These are phyloP conservation scores for Drosophila parthenogenetica DNA, from an alignment of 2,888 invertebrate species.

Conservation along the genomic window DNA sequence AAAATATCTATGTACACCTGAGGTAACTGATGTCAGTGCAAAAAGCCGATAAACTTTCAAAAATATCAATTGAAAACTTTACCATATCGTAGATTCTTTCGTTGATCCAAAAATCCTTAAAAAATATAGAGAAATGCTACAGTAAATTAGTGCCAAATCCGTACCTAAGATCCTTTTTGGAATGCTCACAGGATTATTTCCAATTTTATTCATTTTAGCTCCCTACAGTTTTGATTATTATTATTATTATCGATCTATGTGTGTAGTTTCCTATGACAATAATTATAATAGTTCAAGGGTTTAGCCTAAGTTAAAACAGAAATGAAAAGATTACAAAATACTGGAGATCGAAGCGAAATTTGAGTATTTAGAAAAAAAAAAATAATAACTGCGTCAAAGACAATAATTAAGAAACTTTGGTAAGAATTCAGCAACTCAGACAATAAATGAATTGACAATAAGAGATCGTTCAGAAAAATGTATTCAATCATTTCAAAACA, in stretches of 20 bases:
- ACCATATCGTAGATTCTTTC: slow-evolving; percentile 60
- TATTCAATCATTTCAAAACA: slow-evolving; percentile 39
- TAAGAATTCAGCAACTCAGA: slow-evolving; percentile 49
- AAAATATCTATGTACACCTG: slow-evolving; percentile 45
- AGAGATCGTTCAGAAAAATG: slow-evolving; percentile 34
- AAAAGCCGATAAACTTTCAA: slow-evolving; percentile 50
- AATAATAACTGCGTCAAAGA: slow-evolving; percentile 72
- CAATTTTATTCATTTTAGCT: slow-evolving; percentile 14
- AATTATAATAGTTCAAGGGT: slow-evolving; percentile 34
- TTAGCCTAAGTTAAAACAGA: slow-evolving; percentile 31
- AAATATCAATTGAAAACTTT: slow-evolving; percentile 63
- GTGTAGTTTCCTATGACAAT: slow-evolving; percentile 48
- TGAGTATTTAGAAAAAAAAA: slow-evolving; percentile 10
- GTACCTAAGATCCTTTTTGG: slow-evolving; percentile 57
- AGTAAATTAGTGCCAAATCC: slow-evolving; percentile 69
- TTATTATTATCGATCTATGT: slow-evolving; percentile 14
- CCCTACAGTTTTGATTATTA: slow-evolving; percentile 54
- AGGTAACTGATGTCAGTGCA: slow-evolving; percentile 78
- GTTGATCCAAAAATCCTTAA: slow-evolving; percentile 17
- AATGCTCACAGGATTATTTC: slow-evolving; percentile 5
- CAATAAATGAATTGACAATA: slow-evolving; percentile 76
- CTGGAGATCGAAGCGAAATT: slow-evolving; percentile 33
- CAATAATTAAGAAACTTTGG: slow-evolving; percentile 66
- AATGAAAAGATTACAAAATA: slow-evolving; percentile 17
- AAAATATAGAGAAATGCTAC: slow-evolving; percentile 18